These are phyloP conservation scores for Ormyrus pomaceus DNA, from an alignment of 2,888 invertebrate genomes.

Conservation along the genomic window DNA sequence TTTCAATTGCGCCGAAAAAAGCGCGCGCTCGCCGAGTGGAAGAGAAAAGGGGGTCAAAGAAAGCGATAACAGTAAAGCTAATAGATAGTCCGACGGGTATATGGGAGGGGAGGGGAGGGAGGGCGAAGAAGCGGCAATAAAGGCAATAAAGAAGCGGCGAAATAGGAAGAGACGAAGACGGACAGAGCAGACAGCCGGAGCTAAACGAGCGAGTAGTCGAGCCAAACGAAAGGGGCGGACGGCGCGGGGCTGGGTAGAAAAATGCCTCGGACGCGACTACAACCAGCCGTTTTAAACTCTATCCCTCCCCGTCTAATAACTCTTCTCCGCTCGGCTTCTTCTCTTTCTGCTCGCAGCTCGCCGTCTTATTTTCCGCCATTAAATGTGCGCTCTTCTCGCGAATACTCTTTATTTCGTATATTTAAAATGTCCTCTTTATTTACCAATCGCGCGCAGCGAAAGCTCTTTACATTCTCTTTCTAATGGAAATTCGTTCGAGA, in stretches of 20 bases:
- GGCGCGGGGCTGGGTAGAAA: conserved; percentile 19
- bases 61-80: conserved; percentile 27
- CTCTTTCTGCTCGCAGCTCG: too few species aligned
- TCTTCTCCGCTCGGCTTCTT: too few species aligned
- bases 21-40: too few species aligned
- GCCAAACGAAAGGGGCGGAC: background rate
- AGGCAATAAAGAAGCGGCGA: conserved; percentile 31
- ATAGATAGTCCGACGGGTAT: conserved; percentile 19
- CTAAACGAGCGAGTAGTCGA: background rate
- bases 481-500: too few species aligned
- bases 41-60: background rate
- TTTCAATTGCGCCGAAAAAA: conserved; percentile 30
- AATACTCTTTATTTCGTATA: too few species aligned
- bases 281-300: background rate
- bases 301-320: background rate
- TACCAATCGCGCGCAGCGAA: too few species aligned
- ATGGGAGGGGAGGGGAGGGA: background rate
- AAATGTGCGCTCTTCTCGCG: too few species aligned
- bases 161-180: conserved; percentile 32
- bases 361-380: too few species aligned
- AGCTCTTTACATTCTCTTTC: too few species aligned
- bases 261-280: conserved; percentile 13
- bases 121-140: background rate
- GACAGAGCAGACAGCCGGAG: conserved; percentile 11
- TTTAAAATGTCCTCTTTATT: too few species aligned